Evolutionary conservation across 1,140 invertebrate genomes (phyloP), one percentile per base, ranked within the genome.

Genomic region (Oryctes rhinoceros): DNA sequence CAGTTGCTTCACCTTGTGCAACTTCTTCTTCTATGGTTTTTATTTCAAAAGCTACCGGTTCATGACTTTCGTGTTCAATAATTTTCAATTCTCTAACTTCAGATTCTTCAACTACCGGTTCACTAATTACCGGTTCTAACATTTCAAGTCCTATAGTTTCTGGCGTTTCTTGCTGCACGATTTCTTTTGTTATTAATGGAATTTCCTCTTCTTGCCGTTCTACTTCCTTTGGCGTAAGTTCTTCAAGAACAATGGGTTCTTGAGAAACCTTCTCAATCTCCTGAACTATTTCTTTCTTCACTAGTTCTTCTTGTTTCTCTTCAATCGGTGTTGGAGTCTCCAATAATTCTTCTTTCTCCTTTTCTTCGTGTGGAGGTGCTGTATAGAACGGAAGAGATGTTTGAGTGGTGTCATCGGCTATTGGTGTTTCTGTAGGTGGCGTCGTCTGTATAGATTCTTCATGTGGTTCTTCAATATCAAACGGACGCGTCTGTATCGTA

Each of bases 401-500:
- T 82, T 84, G 84, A 1, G 83, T 81, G 71, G 85, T 83, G 62
- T 78, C 79, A 74, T 86, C 84, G 10, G 76, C n/a, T 35, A 83
- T 83, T 30, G 81, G 83, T 80, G 85, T 85, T 15, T 30, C 80
- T n/a, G 84, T 82, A 78, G 86, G 87, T 9, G 90, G 89, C 39
- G 90, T 89, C n/a, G 92, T 92, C 87, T 93, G 90, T 37, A 83
- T 79, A 11, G 85, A 87, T 24, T 83, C 82, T 1, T 85, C 83
- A 1, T 67, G 24, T 24, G 83, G 76, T 44, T 67, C 47, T 39
- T 84, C 80, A 6, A 80, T 80, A 76, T 84, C 81, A 4, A 82
- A 82, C 53, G 84, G 84, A 83, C 87, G 83, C 75, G 86, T 87
- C 83, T 86, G 86, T 9, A 84, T 83, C 11, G 86, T 85, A 48